Conservation (phyloP, 1,140 invertebrate genomes). For the Drosophila sp. region DNA sequence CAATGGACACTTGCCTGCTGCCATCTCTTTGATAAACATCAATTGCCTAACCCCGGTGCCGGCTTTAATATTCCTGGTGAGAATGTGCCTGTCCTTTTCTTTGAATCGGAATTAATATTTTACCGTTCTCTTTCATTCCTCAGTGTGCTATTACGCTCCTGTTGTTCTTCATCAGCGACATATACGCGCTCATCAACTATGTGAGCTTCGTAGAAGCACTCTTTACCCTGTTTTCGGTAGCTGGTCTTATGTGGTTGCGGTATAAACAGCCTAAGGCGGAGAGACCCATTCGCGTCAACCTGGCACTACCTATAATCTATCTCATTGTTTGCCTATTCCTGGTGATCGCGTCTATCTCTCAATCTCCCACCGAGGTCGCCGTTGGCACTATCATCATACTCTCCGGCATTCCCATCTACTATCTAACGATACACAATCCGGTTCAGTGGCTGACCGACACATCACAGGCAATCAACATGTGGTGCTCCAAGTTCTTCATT, state of each 20-base stretch:
- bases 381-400: conserved; percentile 93
- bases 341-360: conserved; percentile 92
- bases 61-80: conserved; percentile 95
- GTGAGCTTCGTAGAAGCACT: conserved; percentile 96
- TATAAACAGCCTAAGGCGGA: conserved; percentile 89
- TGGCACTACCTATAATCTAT: conserved; percentile 92
- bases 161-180: conserved; percentile 92
- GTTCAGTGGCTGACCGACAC: conserved; percentile 85
- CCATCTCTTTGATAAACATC: conserved; percentile 94
- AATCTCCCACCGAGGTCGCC: conserved; percentile 91
- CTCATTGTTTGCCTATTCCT: conserved; percentile 94
- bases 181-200: conserved; percentile 97
- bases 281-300: conserved; percentile 89
- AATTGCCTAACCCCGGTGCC: conserved; percentile 95
- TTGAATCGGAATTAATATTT: background rate
- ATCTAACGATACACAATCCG: conserved; percentile 92
- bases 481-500: conserved; percentile 90
- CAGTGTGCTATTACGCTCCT: conserved; percentile 92
- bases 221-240: conserved; percentile 95
- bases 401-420: conserved; percentile 94
- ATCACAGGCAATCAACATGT: conserved; percentile 88
- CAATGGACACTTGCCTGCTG: conserved; percentile 94
- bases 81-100: conserved; percentile 33
- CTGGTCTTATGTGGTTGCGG: conserved; percentile 94
- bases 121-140: conserved; percentile 67